Evolutionary conservation across 2,888 invertebrate genomes (phyloP), one percentile per base, ranked within the genome.

Genomic region (Strigamia maritima): DNA sequence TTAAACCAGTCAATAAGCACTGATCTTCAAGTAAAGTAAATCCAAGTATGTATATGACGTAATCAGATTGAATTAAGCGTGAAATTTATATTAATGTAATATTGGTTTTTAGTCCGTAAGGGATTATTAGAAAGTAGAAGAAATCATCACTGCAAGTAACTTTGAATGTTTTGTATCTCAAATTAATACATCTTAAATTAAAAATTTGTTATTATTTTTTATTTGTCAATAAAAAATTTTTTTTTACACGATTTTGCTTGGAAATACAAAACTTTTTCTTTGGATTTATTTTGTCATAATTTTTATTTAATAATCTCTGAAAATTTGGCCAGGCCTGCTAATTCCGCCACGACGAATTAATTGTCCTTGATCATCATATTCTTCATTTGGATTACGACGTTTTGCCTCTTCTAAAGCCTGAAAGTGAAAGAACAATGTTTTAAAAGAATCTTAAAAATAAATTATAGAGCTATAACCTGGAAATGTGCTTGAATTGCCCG

Each of bases 391-490:
- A n/a, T 22, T 54, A 16, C 77, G 77, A n/a, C 26, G 24, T 54
- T 38, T 77, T 7, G 77, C 77, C n/a, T 77, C 77, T 54, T 44
- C 77, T 24, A 77, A 26, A 12, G 77, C 77, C 77, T 77, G n/a
- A 35, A 77, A 49, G 49, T 16, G 14, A 54, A 77, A 26, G 44
- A 0, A 19, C 24, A 44, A 28, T 16, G 19, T n/a, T n/a, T 54
- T 54, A 54, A 26, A 49, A 6, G n/a, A 22, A 14, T 6, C 35
- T n/a, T n/a, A n/a, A 74, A 35, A 74, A 35, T 16, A 19, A 2
- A n/a, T 75, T 7, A 16, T 1, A 76, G 35, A 40, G 1, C 10
- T 16, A 24, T 22, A 54, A 77, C 78, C 70, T 65, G 22, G 35
- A 78, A 70, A 70, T 78, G 78, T 2, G 26, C 38, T 22, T 78